Conservation (phyloP, 2,888 invertebrate species). For the Scaptomyza reducta region DNA sequence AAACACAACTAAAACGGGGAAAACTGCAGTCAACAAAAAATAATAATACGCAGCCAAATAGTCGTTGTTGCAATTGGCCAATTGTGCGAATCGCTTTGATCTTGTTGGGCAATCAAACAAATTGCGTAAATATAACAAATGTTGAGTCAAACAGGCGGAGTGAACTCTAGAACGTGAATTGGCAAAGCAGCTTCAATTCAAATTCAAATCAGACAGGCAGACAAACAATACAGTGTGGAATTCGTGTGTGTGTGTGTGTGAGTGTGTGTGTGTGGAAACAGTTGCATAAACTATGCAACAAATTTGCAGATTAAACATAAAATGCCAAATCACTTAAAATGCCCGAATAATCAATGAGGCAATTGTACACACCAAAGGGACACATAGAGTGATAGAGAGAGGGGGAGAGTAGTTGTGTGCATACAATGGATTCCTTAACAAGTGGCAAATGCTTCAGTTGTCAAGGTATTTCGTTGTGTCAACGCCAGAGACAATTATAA, state of each 20-base stretch:
- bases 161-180: neutral
- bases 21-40: conserved; percentile 5
- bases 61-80: conserved; percentile 34
- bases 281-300: conserved; percentile 72
- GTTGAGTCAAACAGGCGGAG: conserved; percentile 18
- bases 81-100: conserved; percentile 71
- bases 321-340: conserved; percentile 76
- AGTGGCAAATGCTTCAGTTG: conserved; percentile 7
- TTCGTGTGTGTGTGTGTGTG: neutral
- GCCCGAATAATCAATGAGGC: conserved; percentile 66
- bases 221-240: conserved; percentile 9
- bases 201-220: conserved; percentile 63
- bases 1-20: conserved; percentile 19
- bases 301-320: conserved; percentile 78
- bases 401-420: neutral
- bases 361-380: conserved; percentile 6
- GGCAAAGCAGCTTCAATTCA: conserved; percentile 46
- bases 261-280: conserved; percentile 14
- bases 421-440: conserved; percentile 10
- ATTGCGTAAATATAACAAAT: conserved; percentile 69
- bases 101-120: conserved; percentile 65
- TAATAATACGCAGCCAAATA: conserved; percentile 33
- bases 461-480: conserved; percentile 17
- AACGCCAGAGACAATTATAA: conserved; percentile 56
- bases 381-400: neutral